A percentile compares a stretch with the other conserved stretches of the same genome.
Conservation (phyloP, 2,113 vertebrate genomes). For the Delphinus delphis region DNA sequence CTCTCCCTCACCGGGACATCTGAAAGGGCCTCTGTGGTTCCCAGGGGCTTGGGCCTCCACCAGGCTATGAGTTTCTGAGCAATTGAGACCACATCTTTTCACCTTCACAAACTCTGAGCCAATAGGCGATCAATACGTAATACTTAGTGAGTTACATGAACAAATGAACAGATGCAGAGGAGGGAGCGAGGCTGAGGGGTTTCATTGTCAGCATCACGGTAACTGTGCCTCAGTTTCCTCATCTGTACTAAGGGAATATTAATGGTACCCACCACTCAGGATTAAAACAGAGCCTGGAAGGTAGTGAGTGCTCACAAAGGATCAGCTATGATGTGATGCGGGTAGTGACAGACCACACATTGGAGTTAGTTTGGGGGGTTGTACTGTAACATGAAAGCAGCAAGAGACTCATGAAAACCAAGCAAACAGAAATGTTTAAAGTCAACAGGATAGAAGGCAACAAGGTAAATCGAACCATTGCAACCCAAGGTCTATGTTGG, state of each 20-base stretch:
- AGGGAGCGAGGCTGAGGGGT: neutral
- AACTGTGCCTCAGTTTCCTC: fast-evolving
- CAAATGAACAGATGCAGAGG: neutral
- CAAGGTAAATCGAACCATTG: neutral
- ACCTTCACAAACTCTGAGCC: neutral
- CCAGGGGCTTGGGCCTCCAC: neutral
- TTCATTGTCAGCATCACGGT: fast-evolving
- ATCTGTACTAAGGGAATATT: no score
- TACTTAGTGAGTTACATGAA: neutral
- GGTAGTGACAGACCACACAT: fast-evolving
- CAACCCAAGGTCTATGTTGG: neutral
- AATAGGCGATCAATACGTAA: neutral
- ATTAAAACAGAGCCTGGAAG: neutral
- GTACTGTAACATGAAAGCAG: neutral
- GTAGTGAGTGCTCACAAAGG: fast-evolving
- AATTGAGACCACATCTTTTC: neutral
- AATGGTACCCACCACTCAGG: fast-evolving
- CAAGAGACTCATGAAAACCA: neutral
- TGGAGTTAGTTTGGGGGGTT: fast-evolving
- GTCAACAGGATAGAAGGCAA: neutral
- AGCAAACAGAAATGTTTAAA: neutral
- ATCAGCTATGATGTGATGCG: fast-evolving
- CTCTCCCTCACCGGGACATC: neutral
- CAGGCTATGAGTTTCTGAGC: neutral
- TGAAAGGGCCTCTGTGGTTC: neutral